Evolutionary conservation across 2,113 vertebrate genomes (phyloP), one percentile per base, ranked within the genome.

Genomic region (Trogon surrucura): DNA sequence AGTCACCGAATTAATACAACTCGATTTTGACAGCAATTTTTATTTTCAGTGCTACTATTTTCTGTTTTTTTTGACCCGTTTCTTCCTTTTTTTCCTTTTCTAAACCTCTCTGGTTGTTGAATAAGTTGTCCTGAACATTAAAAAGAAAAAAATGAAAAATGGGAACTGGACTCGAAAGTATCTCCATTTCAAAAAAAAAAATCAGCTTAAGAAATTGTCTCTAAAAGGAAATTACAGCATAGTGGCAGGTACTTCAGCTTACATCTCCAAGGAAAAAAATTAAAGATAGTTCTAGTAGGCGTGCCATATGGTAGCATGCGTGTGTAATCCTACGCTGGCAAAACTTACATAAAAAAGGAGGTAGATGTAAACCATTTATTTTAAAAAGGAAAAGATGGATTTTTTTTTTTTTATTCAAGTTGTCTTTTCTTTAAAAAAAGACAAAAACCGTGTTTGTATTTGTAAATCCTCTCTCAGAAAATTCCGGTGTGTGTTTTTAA

Each of bases 271-370:
- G 79, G 79, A 54, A 94, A 82, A 80, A 77, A 95, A 89, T 80
- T 92, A 97, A 97, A 97, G 95, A 96, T 95, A 97, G 97, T 79
- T 95, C 78, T 95, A 60, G 95, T 97, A 88, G 97, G 96, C 11
- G 91, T 96, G 93, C 96, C 95, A 96, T 92, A 94, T 96, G 97
- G 93, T 80, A 23, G 73, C 64, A 82, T 30, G 56, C 72, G 80
- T 54, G 57, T 81, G 81, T 70, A 91, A 92, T 47, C 94, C 87
- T 65, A 54, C 12, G 20, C 93, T 96, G 91, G 77, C 90, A 79
- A 91, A 91, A 48, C 71, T 95, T 94, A 82, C 3, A 11, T 80
- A 85, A 88, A 92, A 85, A 93, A 67, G 80, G 29, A 95, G 50
- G 57, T 64, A 15, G 22, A 54, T 62, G 32, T 34, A 61, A 75